Conservation (phyloP, 2,888 invertebrate genomes). For the Tachina fera region DNA sequence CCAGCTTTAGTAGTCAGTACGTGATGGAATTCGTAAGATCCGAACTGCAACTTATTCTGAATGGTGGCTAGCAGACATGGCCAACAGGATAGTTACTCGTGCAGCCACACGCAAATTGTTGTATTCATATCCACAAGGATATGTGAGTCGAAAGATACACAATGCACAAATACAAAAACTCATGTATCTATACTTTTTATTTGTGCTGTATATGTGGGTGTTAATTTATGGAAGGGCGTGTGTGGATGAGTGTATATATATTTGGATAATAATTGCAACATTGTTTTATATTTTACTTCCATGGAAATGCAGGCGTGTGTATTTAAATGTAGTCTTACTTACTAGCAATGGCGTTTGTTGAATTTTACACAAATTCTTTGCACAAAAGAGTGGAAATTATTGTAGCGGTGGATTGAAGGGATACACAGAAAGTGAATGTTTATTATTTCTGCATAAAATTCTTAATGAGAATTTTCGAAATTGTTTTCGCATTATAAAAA, state of each 20-base stretch:
- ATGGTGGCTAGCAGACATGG: too few relatives aligned
- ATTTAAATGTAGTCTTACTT: neutral
- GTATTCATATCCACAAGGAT: too few relatives aligned
- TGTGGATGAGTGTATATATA: constrained; percentile 1
- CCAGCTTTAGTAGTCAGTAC: too few relatives aligned
- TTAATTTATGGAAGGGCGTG: neutral
- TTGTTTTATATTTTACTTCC: constrained; percentile 53
- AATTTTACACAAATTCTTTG: constrained; percentile 28
- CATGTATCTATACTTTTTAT: neutral
- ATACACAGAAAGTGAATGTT: constrained; percentile 54
- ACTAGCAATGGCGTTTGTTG: constrained; percentile 51
- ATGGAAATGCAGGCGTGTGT: neutral
- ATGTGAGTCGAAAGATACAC: neutral
- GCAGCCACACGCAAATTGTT: too few relatives aligned
- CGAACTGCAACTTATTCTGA: too few relatives aligned
- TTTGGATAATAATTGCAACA: constrained; percentile 63
- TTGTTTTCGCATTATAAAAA: constrained; percentile 70
- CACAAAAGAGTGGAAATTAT: neutral
- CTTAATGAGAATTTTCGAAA: constrained; percentile 69
- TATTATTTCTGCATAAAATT: constrained; percentile 69
- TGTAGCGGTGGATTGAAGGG: neutral
- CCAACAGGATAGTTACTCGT: too few relatives aligned
- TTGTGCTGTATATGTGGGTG: neutral
- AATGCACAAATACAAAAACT: neutral
- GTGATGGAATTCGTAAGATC: too few relatives aligned